These are phyloP conservation scores for Lasioglossum calceatum DNA, from an alignment of 2,888 invertebrate genomes.

Conservation along the genomic window DNA sequence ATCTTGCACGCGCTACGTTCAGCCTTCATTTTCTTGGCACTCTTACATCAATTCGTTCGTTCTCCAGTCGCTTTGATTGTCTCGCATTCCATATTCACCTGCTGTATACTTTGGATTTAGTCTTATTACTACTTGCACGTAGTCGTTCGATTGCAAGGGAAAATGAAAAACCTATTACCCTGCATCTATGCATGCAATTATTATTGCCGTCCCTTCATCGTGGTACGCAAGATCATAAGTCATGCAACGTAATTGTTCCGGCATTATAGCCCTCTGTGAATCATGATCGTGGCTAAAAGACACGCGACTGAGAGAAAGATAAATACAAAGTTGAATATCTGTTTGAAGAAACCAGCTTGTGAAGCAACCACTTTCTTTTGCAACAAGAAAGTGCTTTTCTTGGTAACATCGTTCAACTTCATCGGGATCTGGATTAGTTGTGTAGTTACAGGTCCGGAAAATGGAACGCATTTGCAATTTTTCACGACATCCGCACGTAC, in stretches of 20 bases:
- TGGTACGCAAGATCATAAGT: not conserved
- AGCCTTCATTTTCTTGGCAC: not conserved
- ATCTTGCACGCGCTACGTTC: not conserved
- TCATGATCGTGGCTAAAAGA: too few relatives aligned
- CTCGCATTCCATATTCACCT: not conserved
- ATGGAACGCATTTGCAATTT: too few relatives aligned
- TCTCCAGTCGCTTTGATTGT: conserved; percentile 3
- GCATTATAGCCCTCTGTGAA: too few relatives aligned
- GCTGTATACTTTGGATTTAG: not conserved
- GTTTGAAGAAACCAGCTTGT: too few relatives aligned
- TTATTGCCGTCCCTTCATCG: not conserved
- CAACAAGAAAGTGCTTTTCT: too few relatives aligned
- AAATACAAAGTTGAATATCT: not conserved
- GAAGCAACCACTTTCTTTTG: too few relatives aligned
- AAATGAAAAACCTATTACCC: not conserved
- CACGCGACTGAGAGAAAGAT: not conserved
- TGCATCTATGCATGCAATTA: not conserved
- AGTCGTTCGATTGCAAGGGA: not conserved
- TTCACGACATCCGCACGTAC: too few relatives aligned
- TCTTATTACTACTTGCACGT: not conserved
- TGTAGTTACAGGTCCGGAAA: too few relatives aligned
- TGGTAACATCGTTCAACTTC: too few relatives aligned
- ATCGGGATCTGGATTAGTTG: too few relatives aligned
- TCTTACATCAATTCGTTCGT: not conserved
- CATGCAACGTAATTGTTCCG: not conserved